Percentiles rank a stretch among this genome's conserved stretches.
Evolutionary conservation across 2,113 vertebrate species (phyloP).

Genomic region (Verasper variegatus): DNA sequence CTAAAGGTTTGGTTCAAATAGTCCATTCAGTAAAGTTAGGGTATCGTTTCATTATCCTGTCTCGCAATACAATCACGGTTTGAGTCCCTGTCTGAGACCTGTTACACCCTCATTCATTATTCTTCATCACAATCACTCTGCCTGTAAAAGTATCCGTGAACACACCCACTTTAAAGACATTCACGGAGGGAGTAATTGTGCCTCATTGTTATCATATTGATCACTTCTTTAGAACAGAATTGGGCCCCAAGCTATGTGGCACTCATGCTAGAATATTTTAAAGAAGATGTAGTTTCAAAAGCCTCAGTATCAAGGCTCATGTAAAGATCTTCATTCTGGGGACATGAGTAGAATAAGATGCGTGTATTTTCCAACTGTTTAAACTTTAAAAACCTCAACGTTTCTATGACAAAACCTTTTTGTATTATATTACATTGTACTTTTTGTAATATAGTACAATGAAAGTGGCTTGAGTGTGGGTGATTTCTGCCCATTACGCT

Average conservation of each 20-base stretch:
- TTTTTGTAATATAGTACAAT: conserved; percentile 36
- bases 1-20: not conserved
- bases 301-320: not conserved
- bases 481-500: conserved; percentile 42
- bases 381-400: conserved; percentile 10
- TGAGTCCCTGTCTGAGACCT: not conserved
- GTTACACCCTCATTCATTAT: too few species aligned
- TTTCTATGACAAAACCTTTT: conserved; percentile 10
- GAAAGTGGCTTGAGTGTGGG: conserved; percentile 12
- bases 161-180: not conserved
- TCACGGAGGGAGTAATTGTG: conserved; percentile 7
- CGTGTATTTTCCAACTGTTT: not conserved
- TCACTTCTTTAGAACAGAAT: not conserved
- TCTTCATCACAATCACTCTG: too few species aligned
- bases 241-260: not conserved
- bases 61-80: not conserved
- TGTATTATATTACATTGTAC: not conserved
- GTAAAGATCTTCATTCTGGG: not conserved
- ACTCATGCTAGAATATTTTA: not conserved
- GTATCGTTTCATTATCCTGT: not conserved
- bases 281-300: conserved; percentile 10
- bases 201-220: conserved; percentile 8
- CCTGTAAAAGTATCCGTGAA: too few species aligned
- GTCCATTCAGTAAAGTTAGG: not conserved
- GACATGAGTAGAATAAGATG: not conserved